These are phyloP conservation scores for Pemphigus obesinymphae DNA, from an alignment of 1,140 invertebrate species.

Conservation along the genomic window DNA sequence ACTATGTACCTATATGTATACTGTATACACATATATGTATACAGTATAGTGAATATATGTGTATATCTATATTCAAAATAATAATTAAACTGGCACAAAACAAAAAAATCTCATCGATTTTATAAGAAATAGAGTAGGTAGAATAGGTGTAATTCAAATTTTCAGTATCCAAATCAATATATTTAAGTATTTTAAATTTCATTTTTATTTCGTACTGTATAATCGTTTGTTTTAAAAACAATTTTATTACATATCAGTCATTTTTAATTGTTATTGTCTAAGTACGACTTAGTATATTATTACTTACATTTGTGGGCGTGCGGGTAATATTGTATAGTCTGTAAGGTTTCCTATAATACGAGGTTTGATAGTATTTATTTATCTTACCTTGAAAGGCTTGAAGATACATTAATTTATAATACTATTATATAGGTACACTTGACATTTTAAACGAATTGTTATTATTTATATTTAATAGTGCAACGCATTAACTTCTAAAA, in stretches of 20 bases:
- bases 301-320: background rate
- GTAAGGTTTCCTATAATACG: background rate
- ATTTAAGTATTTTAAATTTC: too few relatives aligned
- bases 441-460: background rate
- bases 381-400: background rate
- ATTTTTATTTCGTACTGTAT: too few relatives aligned
- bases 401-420: background rate
- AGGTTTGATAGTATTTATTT: background rate
- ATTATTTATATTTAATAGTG: background rate
- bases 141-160: too few relatives aligned
- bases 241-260: background rate
- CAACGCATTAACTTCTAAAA: background rate
- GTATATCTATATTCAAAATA: too few relatives aligned
- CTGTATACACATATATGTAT: too few relatives aligned
- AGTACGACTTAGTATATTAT: background rate
- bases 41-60: too few relatives aligned
- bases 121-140: too few relatives aligned
- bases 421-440: background rate
- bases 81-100: too few relatives aligned
- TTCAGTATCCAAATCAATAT: too few relatives aligned
- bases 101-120: too few relatives aligned
- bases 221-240: background rate
- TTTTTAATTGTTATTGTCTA: background rate
- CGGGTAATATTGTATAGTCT: background rate
- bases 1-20: too few relatives aligned